These are phyloP conservation scores for Telenomus remus DNA, from an alignment of 1,140 invertebrate genomes.

Conservation along the genomic window DNA sequence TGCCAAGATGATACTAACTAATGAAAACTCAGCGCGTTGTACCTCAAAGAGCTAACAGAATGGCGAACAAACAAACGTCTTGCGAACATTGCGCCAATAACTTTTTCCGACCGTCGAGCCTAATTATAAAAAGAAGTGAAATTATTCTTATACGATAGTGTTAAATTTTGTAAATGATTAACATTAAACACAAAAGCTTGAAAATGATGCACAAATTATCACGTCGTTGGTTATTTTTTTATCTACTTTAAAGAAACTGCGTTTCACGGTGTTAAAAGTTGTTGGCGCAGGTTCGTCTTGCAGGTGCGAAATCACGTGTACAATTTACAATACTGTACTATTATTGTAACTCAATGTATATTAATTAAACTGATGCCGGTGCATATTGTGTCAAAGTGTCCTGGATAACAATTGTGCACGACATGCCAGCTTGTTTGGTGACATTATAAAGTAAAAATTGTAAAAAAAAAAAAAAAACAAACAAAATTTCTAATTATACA, in stretches of 20 bases:
- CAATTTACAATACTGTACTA: conserved; percentile 67
- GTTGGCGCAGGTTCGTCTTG: conserved; percentile 28
- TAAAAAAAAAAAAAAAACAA: no score
- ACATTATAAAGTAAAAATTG: conserved; percentile 64
- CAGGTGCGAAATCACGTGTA: conserved; percentile 67
- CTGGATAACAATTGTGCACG: conserved; percentile 40
- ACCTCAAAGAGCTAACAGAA: conserved; percentile 13
- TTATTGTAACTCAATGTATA: conserved; percentile 73
- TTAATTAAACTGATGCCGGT: conserved; percentile 56
- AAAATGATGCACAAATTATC: neutral
- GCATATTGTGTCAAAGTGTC: conserved; percentile 56
- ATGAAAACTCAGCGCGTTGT: conserved; percentile 34
- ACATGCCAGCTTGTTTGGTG: conserved; percentile 28
- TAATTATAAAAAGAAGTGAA: conserved; percentile 5
- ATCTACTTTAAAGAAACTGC: neutral
- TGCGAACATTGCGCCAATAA: conserved; percentile 6
- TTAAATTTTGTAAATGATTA: no score
- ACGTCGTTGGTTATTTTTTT: neutral
- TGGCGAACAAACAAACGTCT: conserved; percentile 15
- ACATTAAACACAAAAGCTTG: no score
- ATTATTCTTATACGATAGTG: conserved; percentile 9
- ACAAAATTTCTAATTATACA: conserved; percentile 73
- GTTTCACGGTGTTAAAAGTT: conserved; percentile 17
- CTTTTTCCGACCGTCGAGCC: neutral
- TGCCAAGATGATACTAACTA: conserved; percentile 31